Evolutionary conservation across 1,140 invertebrate species (phyloP), one percentile per base, ranked within the genome.

Genomic region (Aricia agestis): DNA sequence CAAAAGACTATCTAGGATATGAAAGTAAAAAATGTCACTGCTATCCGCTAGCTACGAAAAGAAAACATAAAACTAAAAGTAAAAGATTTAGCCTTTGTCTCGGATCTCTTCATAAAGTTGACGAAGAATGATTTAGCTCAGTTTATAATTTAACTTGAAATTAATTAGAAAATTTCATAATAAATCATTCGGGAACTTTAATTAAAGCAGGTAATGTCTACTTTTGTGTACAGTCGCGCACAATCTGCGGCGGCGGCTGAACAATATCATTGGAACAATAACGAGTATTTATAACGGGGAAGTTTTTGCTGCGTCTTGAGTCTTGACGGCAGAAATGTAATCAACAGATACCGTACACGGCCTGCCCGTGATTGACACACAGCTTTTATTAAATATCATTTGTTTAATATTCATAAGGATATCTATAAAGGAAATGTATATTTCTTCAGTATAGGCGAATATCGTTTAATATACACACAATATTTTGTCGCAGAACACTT

Each of bases 251-350:
- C 73, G 74, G 72, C 66, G 72, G 71, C 71, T 72, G 72, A 75
- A 72, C 76, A 78, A 79, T 77, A 67, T 77, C 72, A 75, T 77
- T 61, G 73, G 74, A 75, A 78, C 78, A 82, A 77, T 80, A 78
- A 80, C 76, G 72, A 80, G 72, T 78, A 80, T 77, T 82, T 81
- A 79, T 75, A 79, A 75, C 66, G 31, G 73, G 72, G 72, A 76
- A 77, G 74, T 80, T 80, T 79, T 77, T 76, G 77, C 73, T 71
- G 69, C 78, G 74, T 76, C 79, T 80, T 78, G 79, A 82, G 74
- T 75, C 79, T 80, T 78, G 80, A 82, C 77, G 77, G 74, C 70
- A 79, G 82, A 82, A 84, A 84, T 85, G 81, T 86, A 83, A 86
- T 84, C 81, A 83, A 80, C 74, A 80, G 77, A 77, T 76, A 73